Conservation (phyloP, 2,797 vertebrate genomes). For the Poecile montanus region DNA sequence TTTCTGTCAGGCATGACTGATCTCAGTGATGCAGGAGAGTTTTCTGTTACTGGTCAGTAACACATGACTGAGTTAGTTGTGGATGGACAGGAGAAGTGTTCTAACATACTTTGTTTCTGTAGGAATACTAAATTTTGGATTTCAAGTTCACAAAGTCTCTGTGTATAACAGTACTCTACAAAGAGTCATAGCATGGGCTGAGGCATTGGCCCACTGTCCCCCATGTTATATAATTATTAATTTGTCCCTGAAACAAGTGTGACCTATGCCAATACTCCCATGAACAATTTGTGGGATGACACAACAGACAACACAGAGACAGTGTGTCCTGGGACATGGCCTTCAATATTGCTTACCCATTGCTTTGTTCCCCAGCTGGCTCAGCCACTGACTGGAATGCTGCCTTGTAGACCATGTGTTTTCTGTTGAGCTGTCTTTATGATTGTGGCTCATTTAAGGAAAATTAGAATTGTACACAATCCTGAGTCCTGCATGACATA, state of each 20-base stretch:
- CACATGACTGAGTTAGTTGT: fast-evolving
- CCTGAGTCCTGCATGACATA: background rate
- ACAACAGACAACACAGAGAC: background rate
- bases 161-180: background rate
- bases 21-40: background rate
- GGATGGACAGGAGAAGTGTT: background rate
- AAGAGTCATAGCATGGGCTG: background rate
- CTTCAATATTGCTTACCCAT: background rate
- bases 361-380: background rate
- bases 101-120: background rate
- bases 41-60: background rate
- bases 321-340: background rate
- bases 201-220: background rate
- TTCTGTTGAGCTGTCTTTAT: background rate
- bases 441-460: background rate
- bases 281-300: background rate
- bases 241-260: background rate
- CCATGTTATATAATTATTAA: background rate
- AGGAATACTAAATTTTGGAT: background rate
- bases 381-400: background rate
- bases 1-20: background rate
- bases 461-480: background rate
- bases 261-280: background rate
- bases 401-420: background rate
- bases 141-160: background rate